Evolutionary conservation across 2,888 invertebrate genomes (phyloP).

Genomic region (Morpho achilles): DNA sequence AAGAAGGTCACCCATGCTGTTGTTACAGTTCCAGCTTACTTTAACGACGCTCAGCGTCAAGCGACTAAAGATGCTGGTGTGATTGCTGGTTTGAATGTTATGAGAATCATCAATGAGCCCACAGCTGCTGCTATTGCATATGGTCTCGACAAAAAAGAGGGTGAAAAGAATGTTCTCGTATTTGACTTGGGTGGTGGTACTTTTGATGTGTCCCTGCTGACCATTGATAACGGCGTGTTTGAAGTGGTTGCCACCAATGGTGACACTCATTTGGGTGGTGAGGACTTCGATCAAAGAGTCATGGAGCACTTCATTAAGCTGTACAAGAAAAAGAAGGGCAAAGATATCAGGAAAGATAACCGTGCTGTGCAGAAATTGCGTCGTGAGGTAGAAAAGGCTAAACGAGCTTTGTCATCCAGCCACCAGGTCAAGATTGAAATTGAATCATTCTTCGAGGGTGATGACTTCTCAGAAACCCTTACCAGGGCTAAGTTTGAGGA

Average conservation of each 20-base stretch:
- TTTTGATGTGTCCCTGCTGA: conserved; percentile 98
- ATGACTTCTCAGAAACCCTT: conserved; percentile 98
- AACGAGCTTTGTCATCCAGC: conserved; percentile 94
- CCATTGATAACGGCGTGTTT: conserved; percentile 99
- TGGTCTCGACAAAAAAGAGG: conserved; percentile 97
- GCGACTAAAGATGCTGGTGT: conserved; percentile 99
- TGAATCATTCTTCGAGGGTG: conserved; percentile 98
- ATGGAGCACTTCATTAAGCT: conserved; percentile 99
- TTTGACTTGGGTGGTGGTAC: conserved; percentile 99
- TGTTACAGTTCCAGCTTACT: conserved; percentile 98
- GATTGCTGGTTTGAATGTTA: conserved; percentile 94
- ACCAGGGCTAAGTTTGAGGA: conserved; percentile 99
- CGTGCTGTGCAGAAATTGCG: conserved; percentile 97
- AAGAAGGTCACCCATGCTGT: conserved; percentile 90
- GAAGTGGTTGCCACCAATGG: conserved; percentile 96
- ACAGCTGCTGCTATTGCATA: conserved; percentile 98
- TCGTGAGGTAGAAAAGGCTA: conserved; percentile 98
- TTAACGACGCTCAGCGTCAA: conserved; percentile 99
- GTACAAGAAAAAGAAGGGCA: conserved; percentile 99
- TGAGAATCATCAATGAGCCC: conserved; percentile 99
- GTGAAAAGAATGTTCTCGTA: conserved; percentile 98
- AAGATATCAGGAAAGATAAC: conserved; percentile 96
- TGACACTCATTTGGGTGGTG: conserved; percentile 98
- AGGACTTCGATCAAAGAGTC: conserved; percentile 98
- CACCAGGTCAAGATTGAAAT: conserved; percentile 99